phyloP scores from a whole-genome alignment of 1,140 invertebrate genomes.

The Bombus impatiens region DNA sequence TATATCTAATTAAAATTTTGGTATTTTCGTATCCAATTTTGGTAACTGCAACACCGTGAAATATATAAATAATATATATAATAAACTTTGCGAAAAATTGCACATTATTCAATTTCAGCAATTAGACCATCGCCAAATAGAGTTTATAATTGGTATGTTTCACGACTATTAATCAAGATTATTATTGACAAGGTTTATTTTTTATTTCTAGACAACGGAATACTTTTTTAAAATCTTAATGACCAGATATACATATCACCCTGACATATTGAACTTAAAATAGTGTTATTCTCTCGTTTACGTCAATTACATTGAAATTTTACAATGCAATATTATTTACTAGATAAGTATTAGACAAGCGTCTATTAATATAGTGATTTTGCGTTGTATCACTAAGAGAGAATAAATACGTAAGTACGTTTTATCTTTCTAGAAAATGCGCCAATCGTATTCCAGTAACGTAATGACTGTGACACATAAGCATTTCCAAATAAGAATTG shows the following conservation, averaged over 20 bases:
- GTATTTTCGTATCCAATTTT: not conserved
- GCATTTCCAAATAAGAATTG: not conserved
- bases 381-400: not conserved
- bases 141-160: too few relatives aligned
- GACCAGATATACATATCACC: too few relatives aligned
- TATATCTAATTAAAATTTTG: not conserved
- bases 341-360: conserved; percentile 18
- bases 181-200: not conserved
- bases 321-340: not conserved
- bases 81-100: too few relatives aligned
- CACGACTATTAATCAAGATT: too few relatives aligned
- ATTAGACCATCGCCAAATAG: too few relatives aligned
- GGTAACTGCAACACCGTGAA: too few relatives aligned
- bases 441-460: not conserved
- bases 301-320: too few relatives aligned
- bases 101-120: too few relatives aligned
- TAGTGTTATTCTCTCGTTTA: too few relatives aligned
- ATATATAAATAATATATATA: too few relatives aligned
- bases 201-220: not conserved
- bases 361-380: conserved; percentile 14
- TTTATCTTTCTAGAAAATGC: conserved; percentile 12
- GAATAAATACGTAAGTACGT: not conserved
- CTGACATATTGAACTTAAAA: not conserved
- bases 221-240: not conserved
- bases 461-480: not conserved